These are phyloP conservation scores for Glomeris maerens DNA, from an alignment of 1,140 invertebrate species.

Conservation along the genomic window DNA sequence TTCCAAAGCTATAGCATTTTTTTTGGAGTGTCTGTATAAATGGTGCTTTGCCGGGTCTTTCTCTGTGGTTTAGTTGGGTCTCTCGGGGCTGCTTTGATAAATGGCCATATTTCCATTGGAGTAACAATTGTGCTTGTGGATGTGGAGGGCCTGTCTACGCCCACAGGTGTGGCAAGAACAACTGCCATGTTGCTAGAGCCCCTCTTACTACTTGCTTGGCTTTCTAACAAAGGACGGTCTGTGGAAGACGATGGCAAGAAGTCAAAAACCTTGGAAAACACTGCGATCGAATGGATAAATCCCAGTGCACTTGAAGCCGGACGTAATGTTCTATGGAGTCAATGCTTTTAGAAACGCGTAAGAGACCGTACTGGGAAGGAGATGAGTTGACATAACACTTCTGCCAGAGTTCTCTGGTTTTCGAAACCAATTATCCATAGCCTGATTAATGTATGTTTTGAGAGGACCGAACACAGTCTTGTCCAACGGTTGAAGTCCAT, in stretches of 20 bases:
- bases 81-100: neutral
- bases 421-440: slow-evolving; percentile 24
- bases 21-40: slow-evolving; percentile 1
- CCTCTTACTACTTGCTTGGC: neutral
- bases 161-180: neutral
- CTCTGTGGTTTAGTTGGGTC: neutral
- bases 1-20: neutral
- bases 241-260: neutral
- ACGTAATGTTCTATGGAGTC: slow-evolving; percentile 19
- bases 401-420: slow-evolving; percentile 21
- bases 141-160: neutral
- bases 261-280: slow-evolving; percentile 18
- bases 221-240: neutral
- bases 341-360: slow-evolving; percentile 19
- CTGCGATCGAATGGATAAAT: slow-evolving; percentile 17
- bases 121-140: neutral
- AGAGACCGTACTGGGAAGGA: slow-evolving; percentile 20
- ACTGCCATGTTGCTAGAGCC: neutral
- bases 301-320: slow-evolving; percentile 20
- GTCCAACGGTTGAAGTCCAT: slow-evolving; percentile 17
- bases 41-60: neutral
- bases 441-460: slow-evolving; percentile 22
- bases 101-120: neutral
- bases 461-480: slow-evolving; percentile 11
- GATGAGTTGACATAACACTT: slow-evolving; percentile 23